These are phyloP conservation scores for Tachina fera DNA, from an alignment of 2,888 invertebrate species.

Conservation along the genomic window DNA sequence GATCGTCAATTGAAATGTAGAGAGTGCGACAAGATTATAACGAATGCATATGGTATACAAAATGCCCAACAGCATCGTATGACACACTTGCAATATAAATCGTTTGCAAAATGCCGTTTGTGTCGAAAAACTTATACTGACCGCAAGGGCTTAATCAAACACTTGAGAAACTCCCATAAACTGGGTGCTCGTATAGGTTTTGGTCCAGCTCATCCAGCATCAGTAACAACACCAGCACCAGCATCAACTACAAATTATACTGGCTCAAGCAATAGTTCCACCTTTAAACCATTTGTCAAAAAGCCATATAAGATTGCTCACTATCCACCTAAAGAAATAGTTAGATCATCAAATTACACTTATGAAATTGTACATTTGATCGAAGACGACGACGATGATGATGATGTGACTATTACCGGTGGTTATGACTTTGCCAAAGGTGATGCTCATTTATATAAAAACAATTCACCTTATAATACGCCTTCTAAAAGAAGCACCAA, in stretches of 20 bases:
- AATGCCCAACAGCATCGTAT: slow-evolving; percentile 80
- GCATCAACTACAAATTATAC: slow-evolving; percentile 32
- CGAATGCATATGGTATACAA: slow-evolving; percentile 80
- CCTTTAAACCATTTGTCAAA: slow-evolving; percentile 54
- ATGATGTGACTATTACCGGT: slow-evolving; percentile 71
- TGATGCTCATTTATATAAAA: slow-evolving; percentile 64
- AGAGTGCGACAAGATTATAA: slow-evolving; percentile 79
- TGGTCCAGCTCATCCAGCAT: slow-evolving; percentile 5
- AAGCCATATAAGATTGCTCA: slow-evolving; percentile 64
- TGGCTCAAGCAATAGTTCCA: slow-evolving; percentile 5
- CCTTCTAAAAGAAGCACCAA: slow-evolving; percentile 19
- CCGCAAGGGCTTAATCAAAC: slow-evolving; percentile 79
- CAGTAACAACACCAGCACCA: not conserved
- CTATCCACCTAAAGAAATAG: slow-evolving; percentile 77
- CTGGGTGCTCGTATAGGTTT: slow-evolving; percentile 51
- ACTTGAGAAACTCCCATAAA: slow-evolving; percentile 77
- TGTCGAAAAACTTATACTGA: slow-evolving; percentile 79
- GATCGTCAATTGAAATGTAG: slow-evolving; percentile 79
- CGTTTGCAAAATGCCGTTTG: slow-evolving; percentile 78
- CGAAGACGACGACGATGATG: slow-evolving; percentile 77
- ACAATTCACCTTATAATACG: slow-evolving; percentile 44
- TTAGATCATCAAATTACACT: slow-evolving; percentile 77
- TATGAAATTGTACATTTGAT: slow-evolving; percentile 79
- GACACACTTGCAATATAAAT: slow-evolving; percentile 79
- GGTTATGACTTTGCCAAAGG: slow-evolving; percentile 66